Evolutionary conservation across 2,797 vertebrate species (phyloP).

Genomic region (Carduelis carduelis): DNA sequence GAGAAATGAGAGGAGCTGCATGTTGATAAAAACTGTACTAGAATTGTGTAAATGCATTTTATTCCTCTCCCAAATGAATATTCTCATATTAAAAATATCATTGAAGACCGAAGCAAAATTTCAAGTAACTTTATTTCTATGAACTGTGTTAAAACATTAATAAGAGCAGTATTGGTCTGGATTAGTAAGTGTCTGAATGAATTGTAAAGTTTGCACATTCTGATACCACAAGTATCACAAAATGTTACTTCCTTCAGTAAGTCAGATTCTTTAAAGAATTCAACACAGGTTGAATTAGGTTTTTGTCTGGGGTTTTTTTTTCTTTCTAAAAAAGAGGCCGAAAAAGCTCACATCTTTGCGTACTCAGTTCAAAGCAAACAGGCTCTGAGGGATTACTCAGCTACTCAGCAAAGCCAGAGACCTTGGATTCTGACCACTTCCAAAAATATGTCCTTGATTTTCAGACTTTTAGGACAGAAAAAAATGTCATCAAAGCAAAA

Average conservation of each 20-base stretch:
- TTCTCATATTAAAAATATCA: not conserved
- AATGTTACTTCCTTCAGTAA: not conserved
- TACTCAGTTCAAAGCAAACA: not conserved
- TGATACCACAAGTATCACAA: not conserved
- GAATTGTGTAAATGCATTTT: not conserved
- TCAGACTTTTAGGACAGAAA: not conserved
- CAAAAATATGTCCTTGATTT: not conserved
- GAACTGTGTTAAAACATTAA: not conserved
- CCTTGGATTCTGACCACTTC: not conserved
- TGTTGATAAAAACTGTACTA: not conserved
- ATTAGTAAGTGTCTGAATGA: not conserved
- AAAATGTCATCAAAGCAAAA: not conserved
- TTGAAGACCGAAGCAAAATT: not conserved
- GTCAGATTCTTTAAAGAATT: not conserved
- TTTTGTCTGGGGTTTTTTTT: no score
- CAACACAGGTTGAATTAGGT: not conserved
- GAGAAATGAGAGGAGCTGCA: not conserved
- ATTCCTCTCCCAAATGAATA: not conserved
- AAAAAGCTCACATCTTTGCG: not conserved
- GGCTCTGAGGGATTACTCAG: accelerated
- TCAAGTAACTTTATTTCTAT: not conserved
- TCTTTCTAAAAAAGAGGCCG: accelerated
- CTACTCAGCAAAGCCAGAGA: not conserved
- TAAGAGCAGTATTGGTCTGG: not conserved
- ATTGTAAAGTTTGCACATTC: not conserved